phyloP scores from a whole-genome alignment of 2,113 vertebrate species.

The Tretioscincus oriximinensis region DNA sequence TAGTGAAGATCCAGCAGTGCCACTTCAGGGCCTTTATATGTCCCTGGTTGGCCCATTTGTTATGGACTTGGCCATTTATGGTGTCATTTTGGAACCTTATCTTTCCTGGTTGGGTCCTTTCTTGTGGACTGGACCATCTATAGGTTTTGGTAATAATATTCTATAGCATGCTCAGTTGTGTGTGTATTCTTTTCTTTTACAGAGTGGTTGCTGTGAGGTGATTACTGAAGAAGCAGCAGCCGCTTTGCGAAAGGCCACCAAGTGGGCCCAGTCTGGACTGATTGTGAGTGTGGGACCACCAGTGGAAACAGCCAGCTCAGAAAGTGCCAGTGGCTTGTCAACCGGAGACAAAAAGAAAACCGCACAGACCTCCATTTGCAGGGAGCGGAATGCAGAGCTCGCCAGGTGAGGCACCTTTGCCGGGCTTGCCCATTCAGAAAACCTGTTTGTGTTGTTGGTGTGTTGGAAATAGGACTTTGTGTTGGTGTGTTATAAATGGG shows the following conservation, averaged over 20 bases:
- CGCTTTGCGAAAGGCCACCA: constrained; percentile 93
- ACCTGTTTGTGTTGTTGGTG: neutral
- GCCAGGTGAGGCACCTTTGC: constrained; percentile 77
- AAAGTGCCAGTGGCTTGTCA: constrained; percentile 83
- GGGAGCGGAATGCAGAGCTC: constrained; percentile 93
- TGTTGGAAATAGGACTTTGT: no score
- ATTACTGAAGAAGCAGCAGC: constrained; percentile 93
- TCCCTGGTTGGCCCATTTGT: no score
- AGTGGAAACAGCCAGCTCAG: constrained; percentile 81
- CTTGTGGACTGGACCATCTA: no score
- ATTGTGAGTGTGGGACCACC: constrained; percentile 96
- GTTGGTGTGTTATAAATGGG: no score
- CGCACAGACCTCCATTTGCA: constrained; percentile 90
- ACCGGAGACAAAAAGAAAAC: constrained; percentile 97
- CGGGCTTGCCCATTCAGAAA: neutral
- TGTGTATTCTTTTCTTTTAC: constrained; percentile 37
- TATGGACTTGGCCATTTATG: no score
- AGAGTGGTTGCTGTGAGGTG: constrained; percentile 95
- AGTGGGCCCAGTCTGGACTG: constrained; percentile 97
- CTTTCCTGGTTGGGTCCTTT: no score
- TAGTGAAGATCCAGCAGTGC: no score
- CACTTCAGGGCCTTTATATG: no score
- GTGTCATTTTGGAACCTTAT: no score
- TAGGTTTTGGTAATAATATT: no score
- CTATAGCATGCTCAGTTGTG: no score